Evolutionary conservation across 2,113 vertebrate species (phyloP), one percentile per base, ranked within the genome.

Genomic region (Laterallus jamaicensis): DNA sequence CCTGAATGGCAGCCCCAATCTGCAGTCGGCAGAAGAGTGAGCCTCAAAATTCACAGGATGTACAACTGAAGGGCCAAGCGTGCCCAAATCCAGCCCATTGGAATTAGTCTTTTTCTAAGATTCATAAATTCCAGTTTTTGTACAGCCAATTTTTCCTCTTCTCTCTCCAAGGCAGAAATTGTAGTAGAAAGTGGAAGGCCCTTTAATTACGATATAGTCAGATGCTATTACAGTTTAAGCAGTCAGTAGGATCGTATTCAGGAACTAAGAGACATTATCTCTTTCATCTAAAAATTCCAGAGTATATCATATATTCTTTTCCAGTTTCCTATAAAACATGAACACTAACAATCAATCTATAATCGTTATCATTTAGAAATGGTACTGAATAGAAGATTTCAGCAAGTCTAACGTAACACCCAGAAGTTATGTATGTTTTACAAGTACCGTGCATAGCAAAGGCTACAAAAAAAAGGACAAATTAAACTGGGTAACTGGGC

Each of bases 371-470:
- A 86, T 82, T 95, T 95, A 94, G 89, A 96, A 97, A 96, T 94
- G 96, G 96, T 97, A 97, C 97, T 96, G 71, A 92, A 92, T 84
- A 66, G 86, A 93, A 94, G 93, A 66, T 92, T 92, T 86, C 95
- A 92, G 92, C 86, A 95, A 96, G 69, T 92, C 94, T 94, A 95
- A 94, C 88, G 9, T 88, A 86, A 94, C 95, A 96, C 94, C 95
- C 96, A 92, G 94, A 89, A 96, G 93, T 94, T 95, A 95, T 67
- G 82, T 87, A 96, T 6, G 92, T 75, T 96, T 95, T 91, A 97
- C 93, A 89, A 93, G 97, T 96, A 95, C 97, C 96, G 95, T 98
- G 98, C 97, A 97, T 94, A 94, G 95, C 96, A 97, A 97, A 97
- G 92, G 96, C 95, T 96, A 87, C 87, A 93, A 97, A 94, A 93